Percentiles rank a stretch among this genome's conserved stretches.
phyloP scores from a whole-genome alignment of 2,888 invertebrate species.

The Himalopsyche kuldschensis region DNA sequence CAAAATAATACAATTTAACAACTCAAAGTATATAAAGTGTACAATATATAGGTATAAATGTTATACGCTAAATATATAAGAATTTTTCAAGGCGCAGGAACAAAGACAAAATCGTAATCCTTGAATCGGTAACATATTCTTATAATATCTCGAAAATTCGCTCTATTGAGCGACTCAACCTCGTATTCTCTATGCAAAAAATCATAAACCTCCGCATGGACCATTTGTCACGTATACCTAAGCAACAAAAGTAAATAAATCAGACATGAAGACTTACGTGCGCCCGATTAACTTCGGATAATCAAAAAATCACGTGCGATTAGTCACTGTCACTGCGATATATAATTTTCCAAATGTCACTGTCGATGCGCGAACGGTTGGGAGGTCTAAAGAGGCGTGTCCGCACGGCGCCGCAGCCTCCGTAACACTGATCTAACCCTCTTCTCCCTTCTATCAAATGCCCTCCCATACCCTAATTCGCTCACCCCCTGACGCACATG shows the following conservation, averaged over 20 bases:
- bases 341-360: slow-evolving; percentile 27
- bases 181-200: background rate
- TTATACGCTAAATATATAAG: background rate
- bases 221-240: background rate
- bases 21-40: background rate
- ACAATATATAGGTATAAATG: background rate
- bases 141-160: background rate
- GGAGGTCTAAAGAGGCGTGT: slow-evolving; percentile 42
- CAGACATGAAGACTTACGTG: slow-evolving; percentile 18
- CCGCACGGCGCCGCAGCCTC: slow-evolving; percentile 54
- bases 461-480: slow-evolving; percentile 7
- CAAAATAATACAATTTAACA: background rate
- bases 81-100: background rate
- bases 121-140: background rate
- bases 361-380: slow-evolving; percentile 11
- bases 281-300: background rate
- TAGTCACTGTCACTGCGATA: slow-evolving; percentile 25
- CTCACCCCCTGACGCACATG: slow-evolving; percentile 14
- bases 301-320: slow-evolving; percentile 19
- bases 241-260: slow-evolving; percentile 1
- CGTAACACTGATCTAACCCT: slow-evolving; percentile 51
- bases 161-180: background rate
- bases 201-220: background rate
- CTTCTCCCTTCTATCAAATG: slow-evolving; percentile 1
- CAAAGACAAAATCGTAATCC: background rate